phyloP scores from a whole-genome alignment of 2,113 vertebrate genomes.

The Pampusana beccarii region DNA sequence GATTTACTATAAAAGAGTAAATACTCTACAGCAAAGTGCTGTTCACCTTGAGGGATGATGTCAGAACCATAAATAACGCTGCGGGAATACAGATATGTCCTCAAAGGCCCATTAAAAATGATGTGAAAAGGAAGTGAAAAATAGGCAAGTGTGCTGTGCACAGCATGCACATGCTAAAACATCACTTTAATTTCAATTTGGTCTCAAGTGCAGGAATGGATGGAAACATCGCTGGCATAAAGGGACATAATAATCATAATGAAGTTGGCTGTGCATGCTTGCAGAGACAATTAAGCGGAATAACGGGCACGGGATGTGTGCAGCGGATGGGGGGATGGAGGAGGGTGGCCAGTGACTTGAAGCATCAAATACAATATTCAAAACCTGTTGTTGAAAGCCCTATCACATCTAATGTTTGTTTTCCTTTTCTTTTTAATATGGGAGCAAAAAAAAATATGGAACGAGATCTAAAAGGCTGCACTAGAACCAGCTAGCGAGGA shows the following conservation, averaged over 20 bases:
- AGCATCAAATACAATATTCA: background rate
- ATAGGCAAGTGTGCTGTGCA: background rate
- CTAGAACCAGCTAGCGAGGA: background rate
- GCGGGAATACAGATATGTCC: constrained; percentile 7
- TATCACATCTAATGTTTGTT: background rate
- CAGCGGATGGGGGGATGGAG: background rate
- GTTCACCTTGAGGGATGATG: constrained; percentile 61
- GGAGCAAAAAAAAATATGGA: background rate
- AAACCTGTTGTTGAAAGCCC: background rate
- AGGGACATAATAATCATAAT: background rate
- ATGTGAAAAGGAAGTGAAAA: constrained; percentile 57
- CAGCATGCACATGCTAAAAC: background rate
- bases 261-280: background rate
- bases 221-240: background rate
- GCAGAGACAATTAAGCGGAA: background rate
- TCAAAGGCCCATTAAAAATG: constrained; percentile 21
- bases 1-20: constrained; percentile 29
- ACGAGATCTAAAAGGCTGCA: background rate
- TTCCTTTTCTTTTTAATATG: background rate
- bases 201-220: background rate
- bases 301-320: background rate
- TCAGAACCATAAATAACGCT: constrained; percentile 59
- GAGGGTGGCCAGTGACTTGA: background rate
- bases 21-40: constrained; percentile 1
- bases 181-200: background rate